Evolutionary conservation across 2,797 vertebrate genomes (phyloP).

Genomic region (Rhynchonycteris naso): DNA sequence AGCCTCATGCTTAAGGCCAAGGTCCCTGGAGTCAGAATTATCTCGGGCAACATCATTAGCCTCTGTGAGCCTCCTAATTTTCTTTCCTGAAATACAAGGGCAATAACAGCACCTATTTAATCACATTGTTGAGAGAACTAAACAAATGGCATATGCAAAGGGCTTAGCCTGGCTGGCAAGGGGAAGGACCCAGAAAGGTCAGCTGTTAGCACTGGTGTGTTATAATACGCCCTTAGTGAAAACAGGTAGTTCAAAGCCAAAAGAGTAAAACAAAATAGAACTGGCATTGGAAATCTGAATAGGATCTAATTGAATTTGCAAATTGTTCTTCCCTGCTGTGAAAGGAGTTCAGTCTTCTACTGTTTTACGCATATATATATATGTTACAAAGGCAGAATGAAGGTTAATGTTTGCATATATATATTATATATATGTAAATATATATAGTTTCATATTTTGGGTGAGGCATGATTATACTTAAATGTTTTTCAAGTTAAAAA

Average conservation of each 20-base stretch:
- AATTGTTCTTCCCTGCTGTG: constrained; percentile 15
- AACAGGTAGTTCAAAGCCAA: constrained; percentile 3
- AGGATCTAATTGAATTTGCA: constrained; percentile 58
- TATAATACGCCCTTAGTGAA: neutral
- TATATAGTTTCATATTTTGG: neutral
- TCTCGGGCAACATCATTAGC: neutral
- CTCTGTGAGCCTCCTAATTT: neutral
- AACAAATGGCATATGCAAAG: neutral
- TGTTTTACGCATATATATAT: neutral
- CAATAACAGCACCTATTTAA: neutral
- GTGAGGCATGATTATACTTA: neutral
- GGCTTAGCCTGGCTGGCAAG: neutral
- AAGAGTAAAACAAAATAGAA: constrained; percentile 37
- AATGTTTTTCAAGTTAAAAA: constrained; percentile 52
- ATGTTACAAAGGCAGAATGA: constrained; percentile 20
- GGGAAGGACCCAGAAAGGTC: neutral
- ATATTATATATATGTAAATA: neutral
- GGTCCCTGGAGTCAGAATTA: neutral
- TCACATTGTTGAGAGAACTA: neutral
- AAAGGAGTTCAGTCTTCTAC: neutral
- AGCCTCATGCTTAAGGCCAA: neutral
- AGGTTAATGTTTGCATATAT: neutral
- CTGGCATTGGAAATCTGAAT: constrained; percentile 17
- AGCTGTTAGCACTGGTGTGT: neutral
- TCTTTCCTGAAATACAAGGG: neutral